Evolutionary conservation across 2,888 invertebrate species (phyloP), one percentile per base, ranked within the genome.

Genomic region (Chrysomela aeneicollis): DNA sequence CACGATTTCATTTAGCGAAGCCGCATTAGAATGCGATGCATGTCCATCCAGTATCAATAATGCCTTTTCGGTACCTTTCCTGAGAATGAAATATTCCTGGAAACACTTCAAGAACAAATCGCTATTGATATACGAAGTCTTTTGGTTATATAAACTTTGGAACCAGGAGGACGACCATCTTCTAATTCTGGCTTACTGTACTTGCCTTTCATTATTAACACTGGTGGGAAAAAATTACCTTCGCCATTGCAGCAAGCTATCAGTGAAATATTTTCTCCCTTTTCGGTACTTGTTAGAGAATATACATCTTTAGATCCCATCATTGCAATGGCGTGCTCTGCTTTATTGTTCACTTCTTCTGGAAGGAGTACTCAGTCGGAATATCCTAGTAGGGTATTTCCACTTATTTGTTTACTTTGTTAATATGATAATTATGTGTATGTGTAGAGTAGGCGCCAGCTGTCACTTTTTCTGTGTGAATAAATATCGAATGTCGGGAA

Each of bases 111-210:
- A 46, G 21, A 57, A 57, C 8, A 57, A 12, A 9, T 61, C 62
- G 18, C 30, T 46, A 47, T 61, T 61, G 12, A 73, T 64, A 54
- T 65, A 73, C 4, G 70, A 63, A 12, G 71, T 71, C 61, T 73
- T 73, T 55, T 64, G 26, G 57, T 63, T 71, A 72, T 73, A 10
- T 52, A 57, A n/a, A 72, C 47, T 8, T 17, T 8, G 1, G 67
- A 73, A 12, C 72, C 71, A 10, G 69, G 62, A 52, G 71, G 71
- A 35, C 70, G 53, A 21, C 72, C 66, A 65, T 71, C 70, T 21
- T 15, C 5, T 35, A 61, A 59, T 21, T 73, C 69, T 18, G 49
- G 49, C 46, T 73, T 72, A 57, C 59, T 64, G 46, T 71, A 68
- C 53, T 66, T 66, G 2, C 67, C 70, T 59, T 73, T 69, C 19